phyloP scores from a whole-genome alignment of 1,140 invertebrate species.

The Papilio glaucus region DNA sequence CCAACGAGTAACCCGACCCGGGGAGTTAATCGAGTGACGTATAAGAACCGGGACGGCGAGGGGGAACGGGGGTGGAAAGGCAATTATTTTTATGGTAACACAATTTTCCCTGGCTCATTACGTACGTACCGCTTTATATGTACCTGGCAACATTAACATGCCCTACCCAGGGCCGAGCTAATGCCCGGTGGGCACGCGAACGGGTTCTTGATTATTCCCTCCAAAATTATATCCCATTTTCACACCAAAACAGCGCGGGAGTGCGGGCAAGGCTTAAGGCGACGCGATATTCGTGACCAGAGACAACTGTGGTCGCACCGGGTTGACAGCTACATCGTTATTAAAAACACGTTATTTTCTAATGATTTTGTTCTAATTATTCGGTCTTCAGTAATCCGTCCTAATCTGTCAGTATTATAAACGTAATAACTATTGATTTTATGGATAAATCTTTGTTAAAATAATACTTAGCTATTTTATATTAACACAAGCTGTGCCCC shows the following conservation, averaged over 20 bases:
- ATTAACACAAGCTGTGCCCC: no score
- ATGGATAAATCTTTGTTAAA: no score
- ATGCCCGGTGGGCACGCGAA: constrained; percentile 78
- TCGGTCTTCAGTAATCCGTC: not conserved
- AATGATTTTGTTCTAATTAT: constrained; percentile 1
- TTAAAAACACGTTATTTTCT: constrained; percentile 8
- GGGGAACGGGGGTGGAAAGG: constrained; percentile 58
- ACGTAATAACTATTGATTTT: no score
- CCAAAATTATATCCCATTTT: constrained; percentile 82
- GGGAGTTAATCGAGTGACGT: constrained; percentile 62
- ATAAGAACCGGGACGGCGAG: constrained; percentile 53
- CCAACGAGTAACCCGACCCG: constrained; percentile 37
- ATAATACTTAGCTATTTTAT: no score
- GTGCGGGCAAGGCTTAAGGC: constrained; percentile 58
- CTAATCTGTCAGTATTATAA: no score
- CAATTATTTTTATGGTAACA: constrained; percentile 82
- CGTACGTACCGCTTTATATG: constrained; percentile 69
- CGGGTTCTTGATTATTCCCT: constrained; percentile 78
- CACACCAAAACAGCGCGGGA: constrained; percentile 67
- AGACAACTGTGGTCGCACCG: constrained; percentile 50
- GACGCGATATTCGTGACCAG: constrained; percentile 63
- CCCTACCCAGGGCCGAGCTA: constrained; percentile 71
- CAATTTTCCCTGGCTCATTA: constrained; percentile 81
- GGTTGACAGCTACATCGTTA: constrained; percentile 26
- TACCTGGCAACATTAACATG: constrained; percentile 79